These are phyloP conservation scores for Napeogenes sylphis DNA, from an alignment of 2,888 invertebrate genomes.

Conservation along the genomic window DNA sequence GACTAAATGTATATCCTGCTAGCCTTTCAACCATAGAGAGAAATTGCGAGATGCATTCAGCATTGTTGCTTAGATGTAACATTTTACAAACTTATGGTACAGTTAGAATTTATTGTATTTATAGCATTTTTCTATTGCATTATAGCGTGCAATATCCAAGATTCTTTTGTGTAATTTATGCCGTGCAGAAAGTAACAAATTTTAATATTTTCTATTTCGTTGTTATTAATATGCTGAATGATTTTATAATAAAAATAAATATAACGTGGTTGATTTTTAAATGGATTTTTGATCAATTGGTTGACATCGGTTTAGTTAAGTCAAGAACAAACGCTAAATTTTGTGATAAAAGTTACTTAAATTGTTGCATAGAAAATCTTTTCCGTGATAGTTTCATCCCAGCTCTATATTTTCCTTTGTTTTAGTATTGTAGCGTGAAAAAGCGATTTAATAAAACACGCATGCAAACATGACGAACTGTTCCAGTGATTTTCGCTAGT, in stretches of 20 bases:
- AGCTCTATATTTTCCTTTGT: conserved; percentile 10
- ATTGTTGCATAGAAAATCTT: background rate
- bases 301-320: too few relatives aligned
- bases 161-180: background rate
- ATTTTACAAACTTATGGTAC: background rate
- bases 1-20: background rate
- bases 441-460: conserved; percentile 11
- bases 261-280: too few relatives aligned
- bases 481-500: conserved; percentile 5
- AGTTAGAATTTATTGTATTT: background rate
- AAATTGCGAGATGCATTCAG: background rate
- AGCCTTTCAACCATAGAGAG: background rate
- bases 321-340: too few relatives aligned
- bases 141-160: background rate
- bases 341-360: too few relatives aligned
- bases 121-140: conserved; percentile 1
- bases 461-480: conserved; percentile 15
- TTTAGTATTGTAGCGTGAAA: conserved; percentile 11
- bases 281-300: too few relatives aligned
- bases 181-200: too few relatives aligned
- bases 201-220: too few relatives aligned
- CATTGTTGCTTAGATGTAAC: conserved; percentile 2
- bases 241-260: too few relatives aligned
- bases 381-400: conserved; percentile 7
- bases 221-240: too few relatives aligned